phyloP scores from a whole-genome alignment of 2,113 vertebrate species.

The Coptodon rendalli region DNA sequence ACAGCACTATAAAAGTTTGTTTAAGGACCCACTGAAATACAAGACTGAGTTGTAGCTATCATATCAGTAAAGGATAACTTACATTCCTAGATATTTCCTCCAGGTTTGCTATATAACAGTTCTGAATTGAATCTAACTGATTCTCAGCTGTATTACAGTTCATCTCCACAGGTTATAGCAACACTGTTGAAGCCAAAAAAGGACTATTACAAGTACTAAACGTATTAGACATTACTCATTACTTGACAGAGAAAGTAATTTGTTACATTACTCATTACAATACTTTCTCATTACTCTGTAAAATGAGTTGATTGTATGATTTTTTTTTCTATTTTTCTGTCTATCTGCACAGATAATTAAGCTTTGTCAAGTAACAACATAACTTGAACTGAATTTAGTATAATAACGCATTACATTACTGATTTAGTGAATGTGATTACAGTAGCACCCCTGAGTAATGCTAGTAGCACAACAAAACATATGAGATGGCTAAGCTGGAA shows the following conservation, averaged over 20 bases:
- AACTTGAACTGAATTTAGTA: neutral
- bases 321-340: neutral
- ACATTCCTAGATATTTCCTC: neutral
- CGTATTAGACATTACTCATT: neutral
- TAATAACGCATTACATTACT: neutral
- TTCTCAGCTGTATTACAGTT: neutral
- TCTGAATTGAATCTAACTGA: neutral
- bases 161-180: neutral
- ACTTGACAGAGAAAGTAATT: neutral
- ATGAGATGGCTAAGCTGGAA: neutral
- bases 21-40: neutral
- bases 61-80: neutral
- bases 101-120: neutral
- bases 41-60: neutral
- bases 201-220: neutral
- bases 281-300: neutral
- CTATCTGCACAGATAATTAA: neutral
- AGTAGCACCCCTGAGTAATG: neutral
- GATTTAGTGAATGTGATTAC: neutral
- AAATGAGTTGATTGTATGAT: neutral
- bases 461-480: neutral
- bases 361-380: neutral
- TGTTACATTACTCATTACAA: neutral
- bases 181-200: neutral
- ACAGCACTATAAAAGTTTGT: neutral